A percentile compares a stretch with the other conserved stretches of the same genome.
These are phyloP conservation scores for Oeneis ivallda DNA, from an alignment of 2,888 invertebrate species.

Conservation along the genomic window DNA sequence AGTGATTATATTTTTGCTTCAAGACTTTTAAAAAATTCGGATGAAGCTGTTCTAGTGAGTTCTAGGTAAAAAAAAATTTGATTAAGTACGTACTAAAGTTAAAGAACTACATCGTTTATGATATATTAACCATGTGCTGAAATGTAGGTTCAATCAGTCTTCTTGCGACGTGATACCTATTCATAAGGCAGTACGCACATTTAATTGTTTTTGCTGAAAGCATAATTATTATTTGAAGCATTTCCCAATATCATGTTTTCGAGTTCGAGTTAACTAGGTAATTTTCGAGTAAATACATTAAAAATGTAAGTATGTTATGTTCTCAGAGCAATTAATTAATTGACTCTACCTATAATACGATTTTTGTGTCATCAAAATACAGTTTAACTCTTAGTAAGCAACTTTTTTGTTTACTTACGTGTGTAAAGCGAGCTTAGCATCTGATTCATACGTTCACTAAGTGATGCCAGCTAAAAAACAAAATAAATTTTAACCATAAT, in stretches of 20 bases:
- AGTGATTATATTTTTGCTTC: neutral
- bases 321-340: slow-evolving; percentile 17
- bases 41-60: neutral
- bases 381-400: neutral
- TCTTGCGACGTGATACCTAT: too few species aligned
- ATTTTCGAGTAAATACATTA: neutral
- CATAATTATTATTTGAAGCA: too few species aligned
- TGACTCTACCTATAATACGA: neutral
- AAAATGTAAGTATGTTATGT: neutral
- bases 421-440: slow-evolving; percentile 70
- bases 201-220: too few species aligned
- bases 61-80: neutral
- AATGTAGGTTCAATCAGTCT: too few species aligned
- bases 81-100: neutral
- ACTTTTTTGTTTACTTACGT: slow-evolving; percentile 56
- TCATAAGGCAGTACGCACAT: too few species aligned
- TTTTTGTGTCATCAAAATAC: slow-evolving; percentile 4
- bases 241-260: too few species aligned
- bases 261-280: too few species aligned
- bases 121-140: too few species aligned
- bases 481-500: neutral
- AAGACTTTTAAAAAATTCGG: neutral
- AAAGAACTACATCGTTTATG: too few species aligned
- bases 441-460: slow-evolving; percentile 71
- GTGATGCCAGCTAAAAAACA: slow-evolving; percentile 58